A percentile compares a stretch with the other conserved stretches of the same genome.
Evolutionary conservation across 2,113 vertebrate genomes (phyloP).

Genomic region (Cyanistes caeruleus): DNA sequence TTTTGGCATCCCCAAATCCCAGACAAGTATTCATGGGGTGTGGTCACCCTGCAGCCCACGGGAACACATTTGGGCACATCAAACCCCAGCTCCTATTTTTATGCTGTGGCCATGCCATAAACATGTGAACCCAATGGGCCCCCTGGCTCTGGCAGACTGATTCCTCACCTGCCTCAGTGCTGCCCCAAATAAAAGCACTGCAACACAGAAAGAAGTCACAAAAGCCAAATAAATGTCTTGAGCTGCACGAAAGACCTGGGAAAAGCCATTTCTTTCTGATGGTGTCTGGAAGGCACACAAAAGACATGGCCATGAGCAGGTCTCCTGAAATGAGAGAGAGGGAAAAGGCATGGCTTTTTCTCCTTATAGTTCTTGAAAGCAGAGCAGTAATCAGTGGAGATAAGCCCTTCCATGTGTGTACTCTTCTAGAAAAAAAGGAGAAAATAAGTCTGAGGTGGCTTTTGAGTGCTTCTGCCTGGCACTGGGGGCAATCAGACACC

Average conservation of each 20-base stretch:
- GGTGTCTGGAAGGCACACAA: background rate
- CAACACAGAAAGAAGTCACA: background rate
- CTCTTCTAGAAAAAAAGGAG: background rate
- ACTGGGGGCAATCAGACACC: background rate
- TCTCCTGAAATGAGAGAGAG: background rate
- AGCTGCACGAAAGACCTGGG: background rate
- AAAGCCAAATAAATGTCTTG: background rate
- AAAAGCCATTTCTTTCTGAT: background rate
- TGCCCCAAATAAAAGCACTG: background rate
- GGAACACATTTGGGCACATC: background rate
- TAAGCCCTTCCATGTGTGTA: background rate
- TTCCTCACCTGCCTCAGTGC: background rate
- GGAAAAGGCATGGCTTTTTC: background rate
- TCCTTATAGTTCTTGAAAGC: background rate
- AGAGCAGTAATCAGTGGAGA: background rate
- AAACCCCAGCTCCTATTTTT: background rate
- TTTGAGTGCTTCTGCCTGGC: background rate
- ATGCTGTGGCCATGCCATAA: background rate
- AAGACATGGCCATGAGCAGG: background rate
- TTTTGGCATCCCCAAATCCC: background rate
- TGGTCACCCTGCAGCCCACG: background rate
- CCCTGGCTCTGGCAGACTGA: background rate
- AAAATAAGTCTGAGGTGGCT: background rate
- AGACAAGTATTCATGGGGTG: background rate
- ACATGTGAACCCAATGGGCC: background rate